Conservation (phyloP, 2,113 vertebrate species). For the Cottus gobio region DNA sequence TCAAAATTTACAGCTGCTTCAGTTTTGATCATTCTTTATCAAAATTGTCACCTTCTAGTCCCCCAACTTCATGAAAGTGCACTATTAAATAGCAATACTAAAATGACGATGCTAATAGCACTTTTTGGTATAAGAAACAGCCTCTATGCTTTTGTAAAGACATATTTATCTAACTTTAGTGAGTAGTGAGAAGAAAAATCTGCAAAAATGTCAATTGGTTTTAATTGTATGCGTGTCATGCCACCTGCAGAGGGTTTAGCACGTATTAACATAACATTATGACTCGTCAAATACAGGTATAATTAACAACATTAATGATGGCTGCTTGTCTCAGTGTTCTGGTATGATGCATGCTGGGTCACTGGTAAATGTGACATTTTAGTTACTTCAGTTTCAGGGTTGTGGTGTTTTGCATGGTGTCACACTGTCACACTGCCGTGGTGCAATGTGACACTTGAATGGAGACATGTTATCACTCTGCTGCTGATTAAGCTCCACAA, state of each 20-base stretch:
- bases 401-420: too few species aligned
- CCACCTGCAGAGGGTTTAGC: background rate
- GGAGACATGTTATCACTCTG: background rate
- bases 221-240: background rate
- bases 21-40: background rate
- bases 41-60: background rate
- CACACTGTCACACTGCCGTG: too few species aligned
- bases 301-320: too few species aligned
- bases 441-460: background rate
- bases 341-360: too few species aligned
- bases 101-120: background rate
- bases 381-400: background rate
- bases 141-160: too few species aligned
- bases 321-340: too few species aligned
- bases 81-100: background rate
- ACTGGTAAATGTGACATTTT: background rate
- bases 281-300: background rate
- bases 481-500: background rate
- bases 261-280: background rate
- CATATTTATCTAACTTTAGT: background rate
- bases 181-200: background rate
- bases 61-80: background rate
- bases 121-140: background rate
- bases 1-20: background rate
- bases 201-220: background rate